Conservation (phyloP, 2,797 vertebrate genomes). For the Phataginus tetradactyla region DNA sequence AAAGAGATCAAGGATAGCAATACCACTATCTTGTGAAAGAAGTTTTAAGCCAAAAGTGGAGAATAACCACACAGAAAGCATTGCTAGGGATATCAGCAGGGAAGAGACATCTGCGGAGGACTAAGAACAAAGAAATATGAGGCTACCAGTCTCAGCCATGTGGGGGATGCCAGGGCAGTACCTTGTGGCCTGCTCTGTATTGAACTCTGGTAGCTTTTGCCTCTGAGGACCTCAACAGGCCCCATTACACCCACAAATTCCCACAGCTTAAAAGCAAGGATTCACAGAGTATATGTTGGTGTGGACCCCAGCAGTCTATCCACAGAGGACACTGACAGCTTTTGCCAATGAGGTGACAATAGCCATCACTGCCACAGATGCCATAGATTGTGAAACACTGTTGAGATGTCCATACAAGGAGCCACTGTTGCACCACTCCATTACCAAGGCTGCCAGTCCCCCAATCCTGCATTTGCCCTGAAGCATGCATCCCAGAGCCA, state of each 20-base stretch:
- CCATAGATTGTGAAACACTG: not conserved
- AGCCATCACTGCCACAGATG: not conserved
- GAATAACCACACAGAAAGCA: not conserved
- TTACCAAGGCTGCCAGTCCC: not conserved
- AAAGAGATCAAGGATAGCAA: not conserved
- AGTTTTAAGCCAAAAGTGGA: not conserved
- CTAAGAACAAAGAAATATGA: not conserved
- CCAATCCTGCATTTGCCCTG: not conserved
- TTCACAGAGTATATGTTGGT: not conserved
- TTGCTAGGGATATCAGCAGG: not conserved
- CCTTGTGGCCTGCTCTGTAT: not conserved
- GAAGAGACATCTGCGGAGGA: not conserved
- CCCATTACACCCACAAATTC: not conserved
- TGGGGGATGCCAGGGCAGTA: not conserved
- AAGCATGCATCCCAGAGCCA: not conserved
- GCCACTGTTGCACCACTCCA: not conserved
- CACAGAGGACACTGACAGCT: not conserved
- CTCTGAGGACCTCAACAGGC: not conserved
- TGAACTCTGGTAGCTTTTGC: not conserved
- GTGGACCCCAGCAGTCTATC: not conserved
- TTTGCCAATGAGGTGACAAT: not conserved
- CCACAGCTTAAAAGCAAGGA: not conserved
- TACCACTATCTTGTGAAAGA: not conserved
- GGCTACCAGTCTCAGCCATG: not conserved
- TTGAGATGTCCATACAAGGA: not conserved